A percentile compares a stretch with the other conserved stretches of the same genome.
Evolutionary conservation across 2,888 invertebrate genomes (phyloP).

Genomic region (Seladonia tumulorum): DNA sequence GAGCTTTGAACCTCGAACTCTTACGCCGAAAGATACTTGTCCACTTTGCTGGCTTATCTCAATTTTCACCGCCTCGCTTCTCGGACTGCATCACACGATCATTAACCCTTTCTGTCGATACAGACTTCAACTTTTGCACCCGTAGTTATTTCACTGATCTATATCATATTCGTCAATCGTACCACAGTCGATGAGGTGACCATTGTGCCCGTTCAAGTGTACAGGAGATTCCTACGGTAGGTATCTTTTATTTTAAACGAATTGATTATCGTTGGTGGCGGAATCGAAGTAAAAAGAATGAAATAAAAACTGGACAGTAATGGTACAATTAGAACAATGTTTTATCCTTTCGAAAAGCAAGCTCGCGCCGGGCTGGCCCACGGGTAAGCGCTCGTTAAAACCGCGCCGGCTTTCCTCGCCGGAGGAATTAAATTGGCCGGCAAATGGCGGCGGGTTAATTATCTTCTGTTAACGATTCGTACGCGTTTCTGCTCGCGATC

Average conservation of each 20-base stretch:
- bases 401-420: neutral
- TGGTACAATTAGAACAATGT: neutral
- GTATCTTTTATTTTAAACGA: too few relatives aligned
- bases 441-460: conserved; percentile 5
- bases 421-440: neutral
- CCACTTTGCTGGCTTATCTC: neutral
- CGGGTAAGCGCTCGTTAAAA: neutral
- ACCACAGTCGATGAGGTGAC: too few relatives aligned
- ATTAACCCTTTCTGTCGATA: neutral
- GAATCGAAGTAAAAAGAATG: too few relatives aligned
- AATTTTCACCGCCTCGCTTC: neutral
- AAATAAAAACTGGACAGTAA: too few relatives aligned
- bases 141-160: neutral
- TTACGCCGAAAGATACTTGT: neutral
- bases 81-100: neutral
- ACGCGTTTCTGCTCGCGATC: neutral
- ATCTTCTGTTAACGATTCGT: neutral
- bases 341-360: neutral
- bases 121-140: neutral
- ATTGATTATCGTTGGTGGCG: too few relatives aligned
- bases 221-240: too few relatives aligned
- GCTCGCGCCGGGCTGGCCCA: neutral
- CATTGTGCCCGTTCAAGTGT: too few relatives aligned
- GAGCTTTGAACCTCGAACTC: neutral
- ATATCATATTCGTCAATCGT: neutral